These are phyloP conservation scores for Drymodes brunneopygia DNA, from an alignment of 2,113 vertebrate genomes.

Conservation along the genomic window DNA sequence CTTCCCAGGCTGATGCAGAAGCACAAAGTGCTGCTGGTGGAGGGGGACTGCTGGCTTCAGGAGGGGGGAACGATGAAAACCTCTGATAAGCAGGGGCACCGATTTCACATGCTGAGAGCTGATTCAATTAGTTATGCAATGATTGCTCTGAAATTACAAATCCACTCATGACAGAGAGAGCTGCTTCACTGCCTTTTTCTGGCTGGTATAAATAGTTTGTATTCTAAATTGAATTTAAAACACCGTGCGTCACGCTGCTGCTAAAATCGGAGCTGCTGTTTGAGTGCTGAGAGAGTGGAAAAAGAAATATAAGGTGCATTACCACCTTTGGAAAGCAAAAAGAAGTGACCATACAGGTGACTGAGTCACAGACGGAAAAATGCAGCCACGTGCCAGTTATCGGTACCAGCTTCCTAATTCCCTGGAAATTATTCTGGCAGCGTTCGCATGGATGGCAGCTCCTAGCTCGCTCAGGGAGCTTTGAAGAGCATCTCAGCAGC, in stretches of 20 bases:
- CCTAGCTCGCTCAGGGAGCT: not conserved
- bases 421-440: not conserved
- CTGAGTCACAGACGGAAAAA: not conserved
- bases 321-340: not conserved
- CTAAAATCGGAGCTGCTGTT: constrained; percentile 49
- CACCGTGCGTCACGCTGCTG: constrained; percentile 51
- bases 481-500: not conserved
- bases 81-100: constrained; percentile 1
- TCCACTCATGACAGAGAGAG: constrained; percentile 54
- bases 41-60: not conserved
- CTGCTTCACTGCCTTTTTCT: constrained; percentile 51
- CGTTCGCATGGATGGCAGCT: not conserved
- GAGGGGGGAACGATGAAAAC: constrained; percentile 14
- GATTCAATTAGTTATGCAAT: constrained; percentile 64
- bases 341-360: not conserved
- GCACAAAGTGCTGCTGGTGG: not conserved
- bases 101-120: constrained; percentile 50
- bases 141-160: constrained; percentile 55
- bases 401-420: not conserved
- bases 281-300: not conserved
- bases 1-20: not conserved
- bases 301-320: not conserved
- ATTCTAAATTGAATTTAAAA: constrained; percentile 69
- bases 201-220: constrained; percentile 65
- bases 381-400: not conserved